Evolutionary conservation across 2,797 vertebrate species (phyloP).

Genomic region (Falco novaeseelandiae): DNA sequence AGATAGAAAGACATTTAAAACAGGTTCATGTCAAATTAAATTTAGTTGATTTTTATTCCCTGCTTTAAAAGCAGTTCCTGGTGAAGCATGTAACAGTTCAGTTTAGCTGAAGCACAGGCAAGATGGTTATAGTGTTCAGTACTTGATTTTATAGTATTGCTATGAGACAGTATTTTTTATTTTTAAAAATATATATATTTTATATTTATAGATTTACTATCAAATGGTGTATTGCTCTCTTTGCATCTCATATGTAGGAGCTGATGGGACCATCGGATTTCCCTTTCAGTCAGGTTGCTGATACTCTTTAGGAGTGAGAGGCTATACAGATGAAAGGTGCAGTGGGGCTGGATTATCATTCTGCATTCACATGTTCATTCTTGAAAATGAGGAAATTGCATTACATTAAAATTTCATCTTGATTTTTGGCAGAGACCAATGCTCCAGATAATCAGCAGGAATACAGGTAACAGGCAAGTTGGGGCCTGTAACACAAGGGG

Average conservation of each 20-base stretch:
- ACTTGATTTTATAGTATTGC: neutral
- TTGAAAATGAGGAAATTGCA: constrained; percentile 36
- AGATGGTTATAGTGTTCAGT: neutral
- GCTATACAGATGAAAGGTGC: neutral
- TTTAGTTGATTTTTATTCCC: neutral
- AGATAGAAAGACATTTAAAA: neutral
- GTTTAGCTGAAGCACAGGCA: neutral
- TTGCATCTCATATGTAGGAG: neutral
- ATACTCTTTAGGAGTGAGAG: neutral
- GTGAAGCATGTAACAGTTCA: neutral
- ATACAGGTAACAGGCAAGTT: constrained; percentile 29
- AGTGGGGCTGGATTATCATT: neutral
- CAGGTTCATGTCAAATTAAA: neutral
- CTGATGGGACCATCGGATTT: neutral
- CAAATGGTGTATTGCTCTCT: neutral
- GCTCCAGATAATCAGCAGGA: neutral
- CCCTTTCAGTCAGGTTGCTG: neutral
- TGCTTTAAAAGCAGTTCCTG: neutral
- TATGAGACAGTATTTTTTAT: neutral
- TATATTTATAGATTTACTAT: neutral
- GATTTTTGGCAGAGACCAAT: neutral
- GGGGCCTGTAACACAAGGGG: constrained; percentile 42
- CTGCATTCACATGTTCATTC: constrained; percentile 15
- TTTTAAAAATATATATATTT: neutral
- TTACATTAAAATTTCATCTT: constrained; percentile 19